A percentile compares a stretch with the other conserved stretches of the same genome.
Evolutionary conservation across 1,140 invertebrate genomes (phyloP).

Genomic region (Ptiloglossa arizonensis): DNA sequence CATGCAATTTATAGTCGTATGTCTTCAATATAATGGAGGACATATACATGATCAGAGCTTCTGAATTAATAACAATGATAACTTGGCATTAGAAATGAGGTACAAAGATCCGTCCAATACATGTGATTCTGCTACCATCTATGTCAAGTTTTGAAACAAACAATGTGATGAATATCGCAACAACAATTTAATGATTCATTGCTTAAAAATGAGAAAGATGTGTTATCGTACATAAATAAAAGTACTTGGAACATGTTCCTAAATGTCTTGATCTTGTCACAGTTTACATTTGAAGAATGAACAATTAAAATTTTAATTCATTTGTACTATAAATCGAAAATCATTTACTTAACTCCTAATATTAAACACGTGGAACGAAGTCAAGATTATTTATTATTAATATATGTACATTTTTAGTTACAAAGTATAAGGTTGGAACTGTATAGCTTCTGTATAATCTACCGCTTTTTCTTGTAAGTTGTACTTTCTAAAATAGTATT

Average conservation of each 20-base stretch:
- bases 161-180: conserved; percentile 8
- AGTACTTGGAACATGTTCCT: conserved; percentile 22
- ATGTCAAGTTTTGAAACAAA: conserved; percentile 25
- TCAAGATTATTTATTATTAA: not conserved
- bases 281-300: not conserved
- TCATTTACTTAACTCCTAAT: not conserved
- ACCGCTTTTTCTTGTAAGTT: not conserved
- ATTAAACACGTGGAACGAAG: not conserved
- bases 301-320: not conserved
- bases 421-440: conserved; percentile 4
- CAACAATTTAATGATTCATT: not conserved
- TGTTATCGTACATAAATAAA: not conserved
- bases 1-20: conserved; percentile 70
- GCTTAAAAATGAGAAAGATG: not conserved
- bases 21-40: conserved; percentile 45
- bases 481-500: not conserved
- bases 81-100: conserved; percentile 49
- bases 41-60: not conserved
- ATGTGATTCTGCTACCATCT: conserved; percentile 44
- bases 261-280: not conserved
- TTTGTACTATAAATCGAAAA: not conserved
- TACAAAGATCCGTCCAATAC: conserved; percentile 62
- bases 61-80: conserved; percentile 37
- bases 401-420: not conserved
- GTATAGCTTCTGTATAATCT: not conserved